Conservation (phyloP, 2,113 vertebrate species). For the Tylochromis polylepis region DNA sequence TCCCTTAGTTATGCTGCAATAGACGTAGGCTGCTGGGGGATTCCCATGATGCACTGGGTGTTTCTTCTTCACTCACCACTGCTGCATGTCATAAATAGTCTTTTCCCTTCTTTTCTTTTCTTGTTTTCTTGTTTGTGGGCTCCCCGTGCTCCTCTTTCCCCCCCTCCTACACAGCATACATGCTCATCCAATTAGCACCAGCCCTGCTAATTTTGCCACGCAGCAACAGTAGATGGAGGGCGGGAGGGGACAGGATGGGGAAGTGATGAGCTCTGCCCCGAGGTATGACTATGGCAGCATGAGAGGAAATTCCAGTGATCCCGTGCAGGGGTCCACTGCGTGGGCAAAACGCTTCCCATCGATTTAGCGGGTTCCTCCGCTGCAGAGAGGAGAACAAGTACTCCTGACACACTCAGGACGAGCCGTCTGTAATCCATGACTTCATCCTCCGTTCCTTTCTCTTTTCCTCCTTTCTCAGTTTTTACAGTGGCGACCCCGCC, state of each 20-base stretch:
- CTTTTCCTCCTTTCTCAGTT: not conserved
- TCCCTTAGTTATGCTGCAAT: not conserved
- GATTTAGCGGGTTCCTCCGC: conserved; percentile 52
- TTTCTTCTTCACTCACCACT: not conserved
- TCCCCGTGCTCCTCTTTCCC: not conserved
- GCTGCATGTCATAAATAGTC: not conserved
- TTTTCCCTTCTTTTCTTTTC: not conserved
- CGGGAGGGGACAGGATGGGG: not conserved
- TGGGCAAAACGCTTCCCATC: conserved; percentile 54
- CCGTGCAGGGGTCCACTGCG: conserved; percentile 37
- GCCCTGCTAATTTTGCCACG: conserved; percentile 35
- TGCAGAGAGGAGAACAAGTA: conserved; percentile 30
- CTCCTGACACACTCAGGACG: conserved; percentile 60
- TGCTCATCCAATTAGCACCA: conserved; percentile 38
- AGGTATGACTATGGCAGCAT: conserved; percentile 58
- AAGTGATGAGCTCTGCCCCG: conserved; percentile 42
- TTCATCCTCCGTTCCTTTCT: not conserved
- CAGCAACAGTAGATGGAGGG: not conserved
- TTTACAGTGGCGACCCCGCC: too few relatives aligned
- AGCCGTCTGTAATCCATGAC: conserved; percentile 52
- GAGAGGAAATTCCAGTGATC: conserved; percentile 65
- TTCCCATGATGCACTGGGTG: not conserved
- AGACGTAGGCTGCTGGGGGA: not conserved
- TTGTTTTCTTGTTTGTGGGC: not conserved
- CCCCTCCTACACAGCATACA: not conserved